Conservation (phyloP, 1,140 invertebrate species). For the Caenorhabditis remanei region DNA sequence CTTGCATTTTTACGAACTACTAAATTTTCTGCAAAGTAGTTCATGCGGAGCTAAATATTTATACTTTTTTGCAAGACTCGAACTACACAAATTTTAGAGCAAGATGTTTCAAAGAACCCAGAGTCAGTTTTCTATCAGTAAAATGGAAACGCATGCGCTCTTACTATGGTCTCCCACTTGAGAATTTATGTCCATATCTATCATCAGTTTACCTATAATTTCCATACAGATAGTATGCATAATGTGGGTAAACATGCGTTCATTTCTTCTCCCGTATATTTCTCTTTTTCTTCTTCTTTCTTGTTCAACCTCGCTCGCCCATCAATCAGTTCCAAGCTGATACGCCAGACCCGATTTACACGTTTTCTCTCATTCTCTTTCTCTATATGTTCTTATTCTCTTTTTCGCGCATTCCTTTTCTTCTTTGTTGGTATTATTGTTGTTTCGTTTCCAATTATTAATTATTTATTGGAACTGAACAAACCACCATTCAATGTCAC, state of each 20-base stretch:
- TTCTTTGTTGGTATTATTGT: slow-evolving; percentile 26
- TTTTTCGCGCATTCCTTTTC: slow-evolving; percentile 31
- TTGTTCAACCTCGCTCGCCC: slow-evolving; percentile 31
- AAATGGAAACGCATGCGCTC: no score
- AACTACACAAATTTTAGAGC: no score
- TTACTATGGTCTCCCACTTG: background rate
- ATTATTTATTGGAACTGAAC: background rate
- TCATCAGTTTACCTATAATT: slow-evolving; percentile 41
- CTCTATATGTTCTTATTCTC: background rate
- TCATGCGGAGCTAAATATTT: no score
- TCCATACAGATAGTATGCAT: slow-evolving; percentile 47
- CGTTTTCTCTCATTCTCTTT: slow-evolving; percentile 9
- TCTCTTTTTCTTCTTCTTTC: background rate
- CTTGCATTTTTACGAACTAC: no score
- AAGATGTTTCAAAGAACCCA: no score
- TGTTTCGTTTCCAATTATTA: slow-evolving; percentile 38
- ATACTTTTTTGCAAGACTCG: no score
- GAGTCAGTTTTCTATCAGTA: background rate
- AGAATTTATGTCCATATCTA: background rate
- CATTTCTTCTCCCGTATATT: slow-evolving; percentile 3
- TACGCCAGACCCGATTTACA: slow-evolving; percentile 39
- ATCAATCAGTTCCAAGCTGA: slow-evolving; percentile 53
- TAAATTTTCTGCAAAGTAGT: no score
- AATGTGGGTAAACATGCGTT: slow-evolving; percentile 46
- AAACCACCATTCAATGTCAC: slow-evolving; percentile 44